Evolutionary conservation across 2,113 vertebrate genomes (phyloP), one percentile per base, ranked within the genome.

Genomic region (Benitochromis conjunctus): DNA sequence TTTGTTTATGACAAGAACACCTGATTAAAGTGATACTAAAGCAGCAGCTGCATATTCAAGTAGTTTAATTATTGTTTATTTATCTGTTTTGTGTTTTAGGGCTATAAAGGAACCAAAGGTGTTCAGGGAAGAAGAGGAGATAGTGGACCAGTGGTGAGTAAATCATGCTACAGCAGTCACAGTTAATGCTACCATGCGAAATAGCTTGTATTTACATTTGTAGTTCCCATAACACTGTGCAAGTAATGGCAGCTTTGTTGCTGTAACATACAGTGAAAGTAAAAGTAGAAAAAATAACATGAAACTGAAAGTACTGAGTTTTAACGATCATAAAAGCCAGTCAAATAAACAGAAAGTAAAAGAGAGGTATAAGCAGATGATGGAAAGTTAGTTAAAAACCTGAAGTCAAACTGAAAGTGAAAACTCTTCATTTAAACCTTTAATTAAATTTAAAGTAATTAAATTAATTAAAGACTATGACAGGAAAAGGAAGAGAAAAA

Each of bases 31-130:
- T 41, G 14, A 21, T 7, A 43, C 19, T 79, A 2, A 48, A 31
- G 7, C 0, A 8, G 13, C 7, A 54, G 26, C 29, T 36, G 29
- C 7, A 24, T 41, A 16, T 64, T 16, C 18, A 5, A 76, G 46
- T 53, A 51, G 2, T 18, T 55, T 51, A 56, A n/a, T 38, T 43
- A 4, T 9, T 76, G 10, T 7, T 57, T 57, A 54, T 48, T 11
- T 78, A 14, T 14, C 11, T 0, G 0, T 38, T 5, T 5, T 62
- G 56, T 34, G 77, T 88, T 87, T 80, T 29, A 97, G 96, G 97
- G 97, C 19, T 96, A 96, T 81, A 96, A 94, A 93, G 97, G 97
- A 84, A 92, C 91, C 80, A 97, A 96, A 95, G 97, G 97, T 1
- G 96, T 95, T 62, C 87, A 24, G 53, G 96, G 97, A 89, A 91